Evolutionary conservation across 2,113 vertebrate species (phyloP).

Genomic region (Sardina pilchardus): DNA sequence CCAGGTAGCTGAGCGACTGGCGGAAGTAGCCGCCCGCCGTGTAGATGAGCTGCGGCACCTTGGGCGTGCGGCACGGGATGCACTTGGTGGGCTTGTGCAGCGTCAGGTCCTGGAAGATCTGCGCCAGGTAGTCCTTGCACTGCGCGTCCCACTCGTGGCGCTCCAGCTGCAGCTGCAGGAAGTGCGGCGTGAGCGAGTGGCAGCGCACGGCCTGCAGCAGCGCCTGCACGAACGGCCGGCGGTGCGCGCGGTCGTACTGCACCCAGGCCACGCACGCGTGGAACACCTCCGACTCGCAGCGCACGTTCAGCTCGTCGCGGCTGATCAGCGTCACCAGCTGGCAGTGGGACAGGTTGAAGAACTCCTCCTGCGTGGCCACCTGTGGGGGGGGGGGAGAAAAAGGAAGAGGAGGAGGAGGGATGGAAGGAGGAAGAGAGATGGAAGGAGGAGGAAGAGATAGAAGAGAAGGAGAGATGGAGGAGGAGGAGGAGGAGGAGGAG

Average conservation of each 20-base stretch:
- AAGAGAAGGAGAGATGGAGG: not conserved
- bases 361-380: conserved; percentile 93
- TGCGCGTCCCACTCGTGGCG: conserved; percentile 83
- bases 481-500: not conserved
- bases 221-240: conserved; percentile 84
- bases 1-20: conserved; percentile 84
- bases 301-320: conserved; percentile 93
- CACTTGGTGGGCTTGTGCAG: conserved; percentile 85
- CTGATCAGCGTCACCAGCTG: conserved; percentile 90
- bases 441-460: too few relatives aligned
- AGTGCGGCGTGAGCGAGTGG: conserved; percentile 88
- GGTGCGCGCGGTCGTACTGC: conserved; percentile 81
- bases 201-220: conserved; percentile 92
- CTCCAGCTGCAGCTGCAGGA: conserved; percentile 90
- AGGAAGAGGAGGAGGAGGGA: not conserved
- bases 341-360: conserved; percentile 91
- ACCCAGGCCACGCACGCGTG: conserved; percentile 94
- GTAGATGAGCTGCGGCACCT: conserved; percentile 89
- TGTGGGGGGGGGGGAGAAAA: conserved; percentile 41
- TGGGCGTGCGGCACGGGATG: conserved; percentile 79
- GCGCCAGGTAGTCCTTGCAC: conserved; percentile 88
- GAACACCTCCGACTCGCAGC: conserved; percentile 94
- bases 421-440: not conserved
- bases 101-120: conserved; percentile 92
- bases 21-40: conserved; percentile 87